Percentiles rank a stretch among this genome's conserved stretches.
phyloP scores from a whole-genome alignment of 2,797 vertebrate species.

The Centropyge bicolor region DNA sequence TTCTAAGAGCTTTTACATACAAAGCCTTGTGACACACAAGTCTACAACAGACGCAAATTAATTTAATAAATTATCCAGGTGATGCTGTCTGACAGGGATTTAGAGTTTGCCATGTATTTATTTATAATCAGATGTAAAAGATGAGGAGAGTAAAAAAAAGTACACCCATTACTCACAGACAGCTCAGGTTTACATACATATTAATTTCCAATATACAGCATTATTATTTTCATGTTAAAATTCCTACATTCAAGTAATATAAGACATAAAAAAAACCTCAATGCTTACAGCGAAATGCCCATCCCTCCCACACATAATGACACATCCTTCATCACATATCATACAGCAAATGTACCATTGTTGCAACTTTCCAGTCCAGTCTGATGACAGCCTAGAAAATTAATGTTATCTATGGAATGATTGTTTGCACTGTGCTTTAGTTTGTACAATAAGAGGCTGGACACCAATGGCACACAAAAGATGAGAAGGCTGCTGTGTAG shows the following conservation, averaged over 20 bases:
- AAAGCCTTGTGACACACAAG: not conserved
- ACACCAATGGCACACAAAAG: constrained; percentile 30
- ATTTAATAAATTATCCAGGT: not conserved
- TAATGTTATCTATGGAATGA: not conserved
- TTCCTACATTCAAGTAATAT: constrained; percentile 91
- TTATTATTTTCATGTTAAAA: constrained; percentile 82
- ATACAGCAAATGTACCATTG: not conserved
- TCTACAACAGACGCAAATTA: not conserved
- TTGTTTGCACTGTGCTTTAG: constrained; percentile 25
- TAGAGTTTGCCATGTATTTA: constrained; percentile 74
- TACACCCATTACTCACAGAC: constrained; percentile 66
- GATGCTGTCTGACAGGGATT: not conserved
- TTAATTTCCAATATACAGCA: constrained; percentile 72
- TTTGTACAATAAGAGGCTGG: constrained; percentile 33
- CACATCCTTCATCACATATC: constrained; percentile 72
- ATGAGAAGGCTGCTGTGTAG: constrained; percentile 1
- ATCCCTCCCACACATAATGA: constrained; percentile 40
- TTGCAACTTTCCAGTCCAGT: constrained; percentile 24
- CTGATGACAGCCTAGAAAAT: constrained; percentile 13
- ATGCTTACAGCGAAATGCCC: constrained; percentile 47
- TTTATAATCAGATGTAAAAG: constrained; percentile 80
- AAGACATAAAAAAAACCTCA: constrained; percentile 65
- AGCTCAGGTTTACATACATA: constrained; percentile 72
- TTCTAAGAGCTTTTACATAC: not conserved
- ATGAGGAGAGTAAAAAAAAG: constrained; percentile 71